Conservation (phyloP, 2,113 vertebrate species). For the Anser cygnoides region DNA sequence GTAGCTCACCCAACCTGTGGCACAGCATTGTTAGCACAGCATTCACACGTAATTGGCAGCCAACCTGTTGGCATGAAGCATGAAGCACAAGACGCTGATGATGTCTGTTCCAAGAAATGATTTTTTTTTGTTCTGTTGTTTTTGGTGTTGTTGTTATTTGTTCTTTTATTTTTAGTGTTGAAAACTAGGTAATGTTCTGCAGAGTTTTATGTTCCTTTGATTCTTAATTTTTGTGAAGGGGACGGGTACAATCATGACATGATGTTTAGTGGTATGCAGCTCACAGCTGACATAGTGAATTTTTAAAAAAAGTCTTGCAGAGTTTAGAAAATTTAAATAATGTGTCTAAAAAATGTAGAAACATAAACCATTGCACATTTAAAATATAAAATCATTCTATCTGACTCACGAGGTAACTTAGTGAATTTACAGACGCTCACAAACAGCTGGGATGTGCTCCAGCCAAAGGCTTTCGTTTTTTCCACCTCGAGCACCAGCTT, state of each 20-base stretch:
- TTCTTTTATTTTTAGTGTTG: no score
- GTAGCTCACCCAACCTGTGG: neutral
- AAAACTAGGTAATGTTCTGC: neutral
- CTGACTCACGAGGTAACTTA: neutral
- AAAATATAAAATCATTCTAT: neutral
- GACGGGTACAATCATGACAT: neutral
- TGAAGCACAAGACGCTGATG: accelerated
- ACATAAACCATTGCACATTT: neutral
- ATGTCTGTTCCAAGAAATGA: neutral
- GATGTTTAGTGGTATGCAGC: no score
- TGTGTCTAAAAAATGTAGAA: neutral
- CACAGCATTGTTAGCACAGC: neutral
- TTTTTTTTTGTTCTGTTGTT: neutral
- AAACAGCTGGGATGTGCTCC: neutral
- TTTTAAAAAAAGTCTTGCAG: neutral
- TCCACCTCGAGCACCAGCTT: neutral
- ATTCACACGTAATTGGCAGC: neutral
- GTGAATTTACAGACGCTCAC: neutral
- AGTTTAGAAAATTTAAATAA: neutral
- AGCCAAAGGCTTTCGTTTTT: neutral
- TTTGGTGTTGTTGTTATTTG: no score
- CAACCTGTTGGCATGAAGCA: neutral
- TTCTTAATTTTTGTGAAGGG: neutral
- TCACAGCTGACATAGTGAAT: neutral
- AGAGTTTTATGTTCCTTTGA: neutral